Evolutionary conservation across 2,888 invertebrate genomes (phyloP), one percentile per base, ranked within the genome.

Genomic region (Mallateleia sp.): DNA sequence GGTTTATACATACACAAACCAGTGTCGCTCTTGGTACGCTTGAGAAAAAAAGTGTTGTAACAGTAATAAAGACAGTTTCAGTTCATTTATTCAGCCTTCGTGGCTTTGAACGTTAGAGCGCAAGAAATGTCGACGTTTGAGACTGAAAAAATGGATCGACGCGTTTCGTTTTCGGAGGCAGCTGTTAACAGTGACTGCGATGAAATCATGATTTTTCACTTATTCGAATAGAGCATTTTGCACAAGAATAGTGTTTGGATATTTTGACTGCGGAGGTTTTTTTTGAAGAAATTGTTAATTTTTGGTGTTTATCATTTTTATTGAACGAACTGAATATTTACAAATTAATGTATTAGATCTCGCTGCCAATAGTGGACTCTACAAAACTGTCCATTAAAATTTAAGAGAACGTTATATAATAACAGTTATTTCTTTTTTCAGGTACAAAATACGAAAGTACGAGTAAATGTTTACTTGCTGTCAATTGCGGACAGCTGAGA

Each of bases 401-500:
- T n/a, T n/a, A n/a, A n/a, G n/a, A n/a, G n/a, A n/a, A n/a, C n/a
- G n/a, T n/a, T n/a, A n/a, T n/a, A n/a, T n/a, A n/a, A n/a, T n/a
- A n/a, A n/a, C n/a, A n/a, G n/a, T n/a, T n/a, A n/a, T n/a, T 14
- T 14, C 15, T 11, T 38, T 38, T 38, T 38, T 38, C 38, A 38
- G 38, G 15, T 38, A 38, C 38, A 3, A 11, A 9, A 9, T 15
- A 14, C 14, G 54, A 54, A 32, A 32, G 6, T 22, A 58, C 18
- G 28, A 32, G 20, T 58, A 20, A 28, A 11, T 38, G 38, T 9
- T 38, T 24, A 18, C 11, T 8, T 22, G 15, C 38, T 52, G 52
- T 69, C 67, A 52, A 9, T 32, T 24, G 9, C 22, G 38, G 15
- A 38, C 38, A 47, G 15, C 93, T 93, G 93, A 93, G 93, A 93